Conservation (phyloP, 2,888 invertebrate genomes). For the Drosophila acutilabella region DNA sequence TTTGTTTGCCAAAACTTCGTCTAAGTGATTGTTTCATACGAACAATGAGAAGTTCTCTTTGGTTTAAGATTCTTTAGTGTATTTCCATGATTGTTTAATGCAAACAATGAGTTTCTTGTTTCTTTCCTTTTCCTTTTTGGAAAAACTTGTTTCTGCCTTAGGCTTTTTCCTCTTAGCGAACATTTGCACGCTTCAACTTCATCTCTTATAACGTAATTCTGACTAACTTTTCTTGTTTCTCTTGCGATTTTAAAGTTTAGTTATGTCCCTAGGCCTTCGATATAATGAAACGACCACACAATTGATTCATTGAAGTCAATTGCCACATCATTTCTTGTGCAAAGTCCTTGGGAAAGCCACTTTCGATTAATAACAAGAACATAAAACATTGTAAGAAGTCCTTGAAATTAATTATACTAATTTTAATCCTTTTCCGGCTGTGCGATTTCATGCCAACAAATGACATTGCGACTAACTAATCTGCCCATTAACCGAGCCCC, state of each 20-base stretch:
- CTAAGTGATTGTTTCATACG: neutral
- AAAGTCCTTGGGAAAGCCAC: constrained; percentile 4
- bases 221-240: too few relatives aligned
- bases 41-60: neutral
- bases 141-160: too few relatives aligned
- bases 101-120: neutral
- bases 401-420: constrained; percentile 71
- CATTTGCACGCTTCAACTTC: neutral
- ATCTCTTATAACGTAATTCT: too few relatives aligned
- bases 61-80: neutral
- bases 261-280: neutral
- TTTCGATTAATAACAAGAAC: constrained; percentile 66
- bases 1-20: neutral
- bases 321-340: constrained; percentile 24
- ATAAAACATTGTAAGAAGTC: constrained; percentile 46
- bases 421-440: constrained; percentile 73
- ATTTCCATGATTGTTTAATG: neutral
- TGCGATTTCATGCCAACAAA: constrained; percentile 67
- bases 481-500: constrained; percentile 62
- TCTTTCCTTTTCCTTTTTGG: too few relatives aligned
- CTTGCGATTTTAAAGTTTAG: too few relatives aligned
- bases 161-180: neutral
- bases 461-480: constrained; percentile 70
- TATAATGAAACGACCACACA: neutral
- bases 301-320: constrained; percentile 19